Evolutionary conservation across 2,797 vertebrate genomes (phyloP), one percentile per base, ranked within the genome.

Genomic region (Fistularia tabacaria): DNA sequence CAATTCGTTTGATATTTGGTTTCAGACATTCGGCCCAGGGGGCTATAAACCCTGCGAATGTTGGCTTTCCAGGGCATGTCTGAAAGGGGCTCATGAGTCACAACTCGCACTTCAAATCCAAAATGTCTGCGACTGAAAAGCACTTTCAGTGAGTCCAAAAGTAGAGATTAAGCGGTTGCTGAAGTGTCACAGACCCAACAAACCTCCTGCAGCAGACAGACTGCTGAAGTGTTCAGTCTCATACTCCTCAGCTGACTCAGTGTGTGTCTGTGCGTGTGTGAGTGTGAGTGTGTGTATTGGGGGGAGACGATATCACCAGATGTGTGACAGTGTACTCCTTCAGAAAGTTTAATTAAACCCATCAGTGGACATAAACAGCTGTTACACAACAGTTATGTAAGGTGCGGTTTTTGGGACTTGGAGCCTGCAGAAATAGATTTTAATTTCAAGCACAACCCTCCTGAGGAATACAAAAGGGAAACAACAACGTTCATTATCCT

Each of bases 301-400:
- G 11, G 42, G n/a, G 55, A 13, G 36, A 11, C 46, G 36, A 49
- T n/a, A 0, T 57, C 62, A 37, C 49, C 58, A 79, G 71, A 66
- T 15, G 12, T 64, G 57, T 60, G 59, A 63, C 14, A 45, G 48
- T 63, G n/a, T 25, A 40, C 53, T 73, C 60, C 63, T 62, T 49
- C 47, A 0, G 58, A 44, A 25, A 14, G 38, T 71, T 61, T 62
- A 51, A 76, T 76, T 57, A 69, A 71, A 61, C 1, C 55, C 46
- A 49, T 62, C 54, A 36, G 49, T 8, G 39, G 12, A 71, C 53
- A 63, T 50, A 14, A 58, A 60, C 37, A 43, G 10, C 49, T 49
- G 38, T 80, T 85, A 56, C 62, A 61, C 61, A 83, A 73, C 58
- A 1, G 1, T 78, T 73, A 66, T 53, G 71, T 74, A 68, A 70